phyloP scores from a whole-genome alignment of 2,888 invertebrate species.

The Drosophila pseudotakahashii region DNA sequence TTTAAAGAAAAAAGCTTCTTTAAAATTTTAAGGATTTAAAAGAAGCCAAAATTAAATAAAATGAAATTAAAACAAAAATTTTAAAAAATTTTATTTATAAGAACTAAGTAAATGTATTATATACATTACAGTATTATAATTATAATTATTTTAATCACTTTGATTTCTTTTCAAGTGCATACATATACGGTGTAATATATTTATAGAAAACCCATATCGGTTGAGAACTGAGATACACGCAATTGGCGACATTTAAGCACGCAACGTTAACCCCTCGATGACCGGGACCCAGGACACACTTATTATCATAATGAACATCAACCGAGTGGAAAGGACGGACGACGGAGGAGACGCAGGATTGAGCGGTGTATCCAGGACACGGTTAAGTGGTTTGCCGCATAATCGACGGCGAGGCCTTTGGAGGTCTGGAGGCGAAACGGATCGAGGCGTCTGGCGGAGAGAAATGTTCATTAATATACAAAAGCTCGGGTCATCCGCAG shows the following conservation, averaged over 20 bases:
- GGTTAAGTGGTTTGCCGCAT: constrained; percentile 64
- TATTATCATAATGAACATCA: constrained; percentile 74
- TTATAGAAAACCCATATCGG: constrained; percentile 20
- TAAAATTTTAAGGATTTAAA: not conserved
- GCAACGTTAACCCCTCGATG: constrained; percentile 69
- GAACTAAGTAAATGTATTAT: too few relatives aligned
- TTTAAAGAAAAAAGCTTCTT: too few relatives aligned
- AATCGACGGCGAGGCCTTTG: constrained; percentile 53
- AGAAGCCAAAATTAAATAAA: too few relatives aligned
- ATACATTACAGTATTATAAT: too few relatives aligned
- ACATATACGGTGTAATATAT: constrained; percentile 1
- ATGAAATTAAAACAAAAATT: too few relatives aligned
- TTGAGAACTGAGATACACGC: constrained; percentile 58
- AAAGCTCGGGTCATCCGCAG: constrained; percentile 49
- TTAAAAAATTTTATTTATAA: too few relatives aligned
- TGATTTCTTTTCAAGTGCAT: constrained; percentile 11
- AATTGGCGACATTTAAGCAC: constrained; percentile 77
- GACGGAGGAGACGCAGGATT: constrained; percentile 9
- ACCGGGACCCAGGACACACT: constrained; percentile 54
- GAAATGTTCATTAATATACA: constrained; percentile 64
- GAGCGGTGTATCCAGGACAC: constrained; percentile 29
- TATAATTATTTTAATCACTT: too few relatives aligned
- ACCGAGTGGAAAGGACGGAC: constrained; percentile 1
- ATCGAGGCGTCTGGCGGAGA: constrained; percentile 20
- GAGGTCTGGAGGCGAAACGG: constrained; percentile 20